phyloP scores from a whole-genome alignment of 2,888 invertebrate genomes.

The Lysandra coridon region DNA sequence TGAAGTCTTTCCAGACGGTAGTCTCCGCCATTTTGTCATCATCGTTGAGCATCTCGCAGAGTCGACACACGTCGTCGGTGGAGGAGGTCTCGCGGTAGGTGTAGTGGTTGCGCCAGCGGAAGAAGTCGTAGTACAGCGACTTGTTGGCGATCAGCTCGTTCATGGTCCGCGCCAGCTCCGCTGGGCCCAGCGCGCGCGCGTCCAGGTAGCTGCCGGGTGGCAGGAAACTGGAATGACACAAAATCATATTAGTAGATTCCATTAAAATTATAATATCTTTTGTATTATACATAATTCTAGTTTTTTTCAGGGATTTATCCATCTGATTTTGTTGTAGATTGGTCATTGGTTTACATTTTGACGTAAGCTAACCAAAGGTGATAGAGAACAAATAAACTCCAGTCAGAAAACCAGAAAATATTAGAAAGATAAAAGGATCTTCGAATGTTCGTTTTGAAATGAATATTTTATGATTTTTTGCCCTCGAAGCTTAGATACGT shows the following conservation, averaged over 20 bases:
- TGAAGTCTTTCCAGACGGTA: conserved; percentile 40
- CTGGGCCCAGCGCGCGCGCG: conserved; percentile 44
- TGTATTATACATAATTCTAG: no score
- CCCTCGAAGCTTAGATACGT: no score
- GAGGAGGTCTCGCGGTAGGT: conserved; percentile 39
- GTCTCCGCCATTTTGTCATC: conserved; percentile 33
- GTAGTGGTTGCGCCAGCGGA: conserved; percentile 48
- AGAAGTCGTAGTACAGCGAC: conserved; percentile 44
- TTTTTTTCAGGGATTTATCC: no score
- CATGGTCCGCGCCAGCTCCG: conserved; percentile 43
- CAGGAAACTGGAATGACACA: conserved; percentile 43
- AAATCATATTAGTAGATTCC: background rate
- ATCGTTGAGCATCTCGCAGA: conserved; percentile 43
- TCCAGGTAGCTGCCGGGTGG: conserved; percentile 47
- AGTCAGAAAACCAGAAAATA: no score
- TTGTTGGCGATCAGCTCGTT: conserved; percentile 43
- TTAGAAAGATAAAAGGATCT: no score
- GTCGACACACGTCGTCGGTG: conserved; percentile 41
- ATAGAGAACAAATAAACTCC: no score
- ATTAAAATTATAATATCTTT: no score
- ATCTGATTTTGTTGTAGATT: no score
- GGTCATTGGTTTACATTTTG: no score
- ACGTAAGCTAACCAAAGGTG: no score
- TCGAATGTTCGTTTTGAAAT: no score
- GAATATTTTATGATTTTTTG: no score